Conservation (phyloP, 1,140 invertebrate genomes). For the Holcopasites calliopsidis region DNA sequence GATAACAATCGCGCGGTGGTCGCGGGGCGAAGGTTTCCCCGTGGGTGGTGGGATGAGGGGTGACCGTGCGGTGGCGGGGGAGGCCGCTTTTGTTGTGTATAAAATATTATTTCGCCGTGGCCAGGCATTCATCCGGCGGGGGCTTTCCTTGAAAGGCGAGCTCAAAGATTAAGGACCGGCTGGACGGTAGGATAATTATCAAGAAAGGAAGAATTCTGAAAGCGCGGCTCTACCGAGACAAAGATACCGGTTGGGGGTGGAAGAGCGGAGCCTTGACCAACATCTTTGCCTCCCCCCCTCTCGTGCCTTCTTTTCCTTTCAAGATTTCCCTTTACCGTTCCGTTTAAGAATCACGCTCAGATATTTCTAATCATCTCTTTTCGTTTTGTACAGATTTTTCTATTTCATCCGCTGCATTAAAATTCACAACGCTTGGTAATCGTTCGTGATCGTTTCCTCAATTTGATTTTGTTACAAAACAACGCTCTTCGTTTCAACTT, state of each 20-base stretch:
- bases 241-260: conserved; percentile 40
- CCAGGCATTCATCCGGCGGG: conserved; percentile 68
- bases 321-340: conserved; percentile 19
- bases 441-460: not conserved
- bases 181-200: conserved; percentile 72
- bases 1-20: conserved; percentile 67
- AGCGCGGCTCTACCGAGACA: conserved; percentile 66
- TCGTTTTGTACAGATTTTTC: not conserved
- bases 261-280: conserved; percentile 19
- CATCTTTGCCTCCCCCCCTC: not conserved
- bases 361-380: not conserved
- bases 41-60: conserved; percentile 32
- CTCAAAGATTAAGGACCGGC: conserved; percentile 70
- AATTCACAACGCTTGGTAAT: not conserved
- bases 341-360: conserved; percentile 5
- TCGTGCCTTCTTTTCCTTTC: not conserved
- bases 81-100: conserved; percentile 67
- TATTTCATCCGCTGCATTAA: not conserved
- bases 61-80: conserved; percentile 39
- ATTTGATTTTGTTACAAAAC: too few species aligned
- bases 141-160: conserved; percentile 71
- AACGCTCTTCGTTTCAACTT: not conserved
- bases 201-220: conserved; percentile 70
- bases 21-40: conserved; percentile 43
- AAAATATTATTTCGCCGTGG: conserved; percentile 71